Base-by-base conservation (phyloP, 2,888 invertebrate genomes). In the Andrena minutula region DNA sequence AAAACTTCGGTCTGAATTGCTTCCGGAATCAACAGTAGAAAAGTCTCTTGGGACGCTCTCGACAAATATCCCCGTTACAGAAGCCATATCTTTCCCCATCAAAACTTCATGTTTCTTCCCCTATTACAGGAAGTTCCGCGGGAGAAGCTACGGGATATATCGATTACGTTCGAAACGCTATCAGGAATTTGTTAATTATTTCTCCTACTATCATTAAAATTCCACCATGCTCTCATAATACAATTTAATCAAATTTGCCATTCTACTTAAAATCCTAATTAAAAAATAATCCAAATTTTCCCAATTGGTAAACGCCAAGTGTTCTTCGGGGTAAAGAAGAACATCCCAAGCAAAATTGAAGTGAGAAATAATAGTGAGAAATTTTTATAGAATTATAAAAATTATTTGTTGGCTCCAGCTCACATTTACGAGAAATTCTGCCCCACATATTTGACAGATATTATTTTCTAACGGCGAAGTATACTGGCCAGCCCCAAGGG, bases 1-100 rank as follows among this genome's bases (percentile, higher is more conserved):
- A 71, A 61, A 61, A 61, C 61, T 23, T 71, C 23, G 32, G 23
- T 23, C 23, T 32, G 49, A 71, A 63, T 71, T 63, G 47, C 51
- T 60, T 71, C 32, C 35, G 51, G 32, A 63, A 72, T 72, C 35
- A 26, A 35, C 32, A 16, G 8, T 16, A 26, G 26, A 71, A 32
- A 61, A 51, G 61, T 63, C 51, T 23, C 4, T 26, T n/a, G 8
- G 30, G 26, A 8, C 4, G 26, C 23, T 63, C 7, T 10, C 32
- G 32, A 71, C 10, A 71, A 61, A 61, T 71, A 71, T 61, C 49
- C 12, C 2, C 20, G 2, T 61, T 30, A 20, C 41, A 71, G 30
- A 2, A 47, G 8, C 16, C 32, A 32, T 61, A 12, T 47, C 35
- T 41, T 58, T 7, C 2, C 7, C n/a, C 20, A 16, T 58, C 6